A percentile compares a stretch with the other conserved stretches of the same genome.
Evolutionary conservation across 2,888 invertebrate species (phyloP).

Genomic region (Antheraea assamensis): DNA sequence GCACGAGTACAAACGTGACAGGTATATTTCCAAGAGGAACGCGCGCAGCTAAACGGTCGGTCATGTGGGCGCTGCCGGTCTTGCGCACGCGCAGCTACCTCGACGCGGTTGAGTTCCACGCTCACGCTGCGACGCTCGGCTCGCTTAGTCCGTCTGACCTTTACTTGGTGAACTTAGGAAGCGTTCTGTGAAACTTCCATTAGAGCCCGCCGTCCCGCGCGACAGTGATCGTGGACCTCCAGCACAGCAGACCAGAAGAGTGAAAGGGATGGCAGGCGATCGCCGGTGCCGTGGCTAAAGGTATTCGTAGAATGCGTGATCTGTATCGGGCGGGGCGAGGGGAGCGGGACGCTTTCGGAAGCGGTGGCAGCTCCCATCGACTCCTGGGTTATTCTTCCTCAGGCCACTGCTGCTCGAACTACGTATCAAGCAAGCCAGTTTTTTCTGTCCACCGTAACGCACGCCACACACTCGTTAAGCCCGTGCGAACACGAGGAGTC

Average conservation of each 20-base stretch:
- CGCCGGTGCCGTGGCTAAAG: constrained; percentile 74
- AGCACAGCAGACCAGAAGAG: constrained; percentile 65
- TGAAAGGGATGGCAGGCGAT: constrained; percentile 72
- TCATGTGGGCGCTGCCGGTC: constrained; percentile 81
- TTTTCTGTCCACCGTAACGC: constrained; percentile 84
- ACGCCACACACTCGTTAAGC: constrained; percentile 83
- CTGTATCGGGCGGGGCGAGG: constrained; percentile 76
- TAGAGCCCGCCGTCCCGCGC: constrained; percentile 73
- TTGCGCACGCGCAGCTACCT: constrained; percentile 79
- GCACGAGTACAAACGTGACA: constrained; percentile 55
- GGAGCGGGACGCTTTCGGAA: constrained; percentile 77
- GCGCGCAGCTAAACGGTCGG: constrained; percentile 72
- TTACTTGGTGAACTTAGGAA: constrained; percentile 81
- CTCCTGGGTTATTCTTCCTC: constrained; percentile 83
- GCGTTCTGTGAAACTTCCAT: constrained; percentile 80
- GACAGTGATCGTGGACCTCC: constrained; percentile 56
- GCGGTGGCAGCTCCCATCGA: constrained; percentile 82
- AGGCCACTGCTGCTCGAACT: constrained; percentile 82
- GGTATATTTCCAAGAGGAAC: constrained; percentile 48
- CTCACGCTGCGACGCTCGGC: constrained; percentile 75
- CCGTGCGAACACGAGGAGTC: constrained; percentile 85
- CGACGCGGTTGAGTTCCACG: constrained; percentile 75
- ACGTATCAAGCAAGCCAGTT: constrained; percentile 82
- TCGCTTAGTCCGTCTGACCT: constrained; percentile 79
- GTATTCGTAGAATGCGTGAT: constrained; percentile 82